These are phyloP conservation scores for Orthochromis malagaraziensis DNA, from an alignment of 2,113 vertebrate genomes.

Conservation along the genomic window DNA sequence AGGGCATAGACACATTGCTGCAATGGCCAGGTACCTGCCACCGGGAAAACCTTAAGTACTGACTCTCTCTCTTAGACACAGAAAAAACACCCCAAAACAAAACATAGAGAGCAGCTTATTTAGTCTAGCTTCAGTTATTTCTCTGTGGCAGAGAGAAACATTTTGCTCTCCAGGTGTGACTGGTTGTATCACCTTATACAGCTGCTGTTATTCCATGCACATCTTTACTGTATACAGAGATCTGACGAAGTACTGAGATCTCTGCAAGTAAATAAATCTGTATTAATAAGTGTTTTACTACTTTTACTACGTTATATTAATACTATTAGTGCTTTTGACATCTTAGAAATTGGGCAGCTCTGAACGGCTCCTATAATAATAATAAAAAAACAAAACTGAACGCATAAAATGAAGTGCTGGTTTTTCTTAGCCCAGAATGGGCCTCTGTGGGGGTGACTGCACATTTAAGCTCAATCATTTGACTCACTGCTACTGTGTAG, in stretches of 20 bases:
- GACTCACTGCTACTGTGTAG: neutral
- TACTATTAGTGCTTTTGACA: rapidly evolving
- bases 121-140: neutral
- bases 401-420: neutral
- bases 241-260: neutral
- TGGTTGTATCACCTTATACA: neutral
- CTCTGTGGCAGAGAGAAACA: neutral
- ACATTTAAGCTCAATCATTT: neutral
- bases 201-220: neutral
- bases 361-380: neutral
- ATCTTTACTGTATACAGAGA: neutral
- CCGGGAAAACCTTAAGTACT: neutral
- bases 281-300: neutral
- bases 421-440: neutral
- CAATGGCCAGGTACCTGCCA: neutral
- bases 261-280: neutral
- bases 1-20: neutral
- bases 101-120: neutral
- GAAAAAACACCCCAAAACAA: neutral
- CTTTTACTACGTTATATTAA: rapidly evolving
- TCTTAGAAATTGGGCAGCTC: neutral
- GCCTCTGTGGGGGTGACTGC: neutral
- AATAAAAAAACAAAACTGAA: neutral
- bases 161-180: neutral
- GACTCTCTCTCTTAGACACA: neutral